Evolutionary conservation across 2,888 invertebrate genomes (phyloP), one percentile per base, ranked within the genome.

Genomic region (Cataglyphis cursor): DNA sequence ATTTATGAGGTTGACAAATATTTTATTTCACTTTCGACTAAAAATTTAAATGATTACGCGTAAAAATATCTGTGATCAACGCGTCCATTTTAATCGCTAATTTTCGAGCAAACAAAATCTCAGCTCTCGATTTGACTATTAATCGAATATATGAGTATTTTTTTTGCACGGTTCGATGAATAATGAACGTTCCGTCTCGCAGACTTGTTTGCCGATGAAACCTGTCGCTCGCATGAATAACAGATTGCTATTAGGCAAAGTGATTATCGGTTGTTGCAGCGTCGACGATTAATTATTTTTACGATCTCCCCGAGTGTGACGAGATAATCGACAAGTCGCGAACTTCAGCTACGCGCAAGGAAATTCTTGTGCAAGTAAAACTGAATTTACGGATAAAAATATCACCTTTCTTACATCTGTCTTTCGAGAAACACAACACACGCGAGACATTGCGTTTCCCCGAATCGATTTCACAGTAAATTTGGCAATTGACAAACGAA

Each of bases 191-290:
- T 59, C 57, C 31, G 59, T 44, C 66, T 59, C 44, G 59, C 78
- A 31, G 57, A 57, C 72, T 59, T 70, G 78, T 78, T 70, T 44
- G 70, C 59, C 78, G 41, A 38, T 21, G 31, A 70, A 44, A 72
- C 59, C 78, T 57, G 72, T 80, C 72, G 57, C 41, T 59, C 57
- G 59, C 59, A 80, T 80, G 72, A 80, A 70, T 80, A 80, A 80
- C 59, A 80, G 44, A 80, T 80, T 80, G 72, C 78, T 80, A 80
- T 80, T 80, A 80, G 72, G 59, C 72, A 80, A 80, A 80, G 72
- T 80, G 78, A 80, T 80, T 80, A 80, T 80, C 70, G 72, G 72
- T 72, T 80, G 78, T 80, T 80, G 59, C 72, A 59, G 72, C 59
- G 78, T 54, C 41, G 44, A 15, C 72, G 59, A 80, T 80, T 80